Evolutionary conservation across 1,140 invertebrate genomes (phyloP).

Genomic region (Habropoda laboriosa): DNA sequence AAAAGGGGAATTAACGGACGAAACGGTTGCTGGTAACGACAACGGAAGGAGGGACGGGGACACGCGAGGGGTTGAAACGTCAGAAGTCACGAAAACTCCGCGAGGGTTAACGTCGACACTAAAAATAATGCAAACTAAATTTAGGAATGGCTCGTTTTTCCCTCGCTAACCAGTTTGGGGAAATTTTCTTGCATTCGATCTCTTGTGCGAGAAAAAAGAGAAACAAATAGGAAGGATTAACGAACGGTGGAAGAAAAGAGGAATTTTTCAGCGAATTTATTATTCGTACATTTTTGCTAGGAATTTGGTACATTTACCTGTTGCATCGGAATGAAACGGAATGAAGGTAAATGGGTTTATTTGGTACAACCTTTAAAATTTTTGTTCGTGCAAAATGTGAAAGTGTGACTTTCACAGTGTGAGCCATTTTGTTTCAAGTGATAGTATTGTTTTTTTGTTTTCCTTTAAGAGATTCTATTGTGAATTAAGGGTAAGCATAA

Average conservation of each 20-base stretch:
- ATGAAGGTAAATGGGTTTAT: not conserved
- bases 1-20: not conserved
- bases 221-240: too few relatives aligned
- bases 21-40: too few relatives aligned
- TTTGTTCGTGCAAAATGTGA: too few relatives aligned
- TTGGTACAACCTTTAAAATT: not conserved
- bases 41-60: too few relatives aligned
- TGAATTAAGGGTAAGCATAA: too few relatives aligned
- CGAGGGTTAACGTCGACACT: not conserved
- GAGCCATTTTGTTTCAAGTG: too few relatives aligned
- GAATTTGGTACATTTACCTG: not conserved
- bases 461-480: too few relatives aligned
- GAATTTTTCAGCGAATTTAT: not conserved
- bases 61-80: not conserved
- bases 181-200: not conserved
- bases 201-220: too few relatives aligned
- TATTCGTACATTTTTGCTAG: too few relatives aligned
- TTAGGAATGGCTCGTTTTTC: not conserved
- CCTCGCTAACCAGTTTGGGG: not conserved
- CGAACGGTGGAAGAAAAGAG: not conserved
- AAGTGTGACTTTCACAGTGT: too few relatives aligned
- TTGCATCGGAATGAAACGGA: not conserved
- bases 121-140: constrained; percentile 2
- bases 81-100: not conserved
- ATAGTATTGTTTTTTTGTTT: too few relatives aligned